Conservation (phyloP, 2,888 invertebrate species). For the Petrophora chlorosata region DNA sequence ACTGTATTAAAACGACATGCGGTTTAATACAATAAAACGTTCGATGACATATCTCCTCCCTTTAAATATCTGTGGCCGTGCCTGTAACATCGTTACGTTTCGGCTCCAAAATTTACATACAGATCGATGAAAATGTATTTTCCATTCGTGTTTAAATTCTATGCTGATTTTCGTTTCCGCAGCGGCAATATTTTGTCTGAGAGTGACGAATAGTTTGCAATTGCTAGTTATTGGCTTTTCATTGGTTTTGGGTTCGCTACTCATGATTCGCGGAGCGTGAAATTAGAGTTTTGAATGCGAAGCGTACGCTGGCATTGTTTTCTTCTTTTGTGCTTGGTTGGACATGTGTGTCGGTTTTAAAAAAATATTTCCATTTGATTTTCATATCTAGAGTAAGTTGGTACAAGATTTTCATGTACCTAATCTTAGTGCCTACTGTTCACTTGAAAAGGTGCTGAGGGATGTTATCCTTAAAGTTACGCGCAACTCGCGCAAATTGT, state of each 20-base stretch:
- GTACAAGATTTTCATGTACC: too few species aligned
- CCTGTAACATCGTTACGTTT: constrained; percentile 68
- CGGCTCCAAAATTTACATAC: constrained; percentile 67
- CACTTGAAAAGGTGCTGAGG: too few species aligned
- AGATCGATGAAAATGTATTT: constrained; percentile 59
- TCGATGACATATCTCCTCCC: too few species aligned
- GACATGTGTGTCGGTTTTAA: constrained; percentile 45
- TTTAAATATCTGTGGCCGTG: too few species aligned
- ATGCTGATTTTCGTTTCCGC: constrained; percentile 51
- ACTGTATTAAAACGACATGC: too few species aligned
- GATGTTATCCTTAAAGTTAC: too few species aligned
- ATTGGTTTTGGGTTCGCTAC: constrained; percentile 32
- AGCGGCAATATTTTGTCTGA: constrained; percentile 26
- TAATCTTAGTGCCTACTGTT: too few species aligned
- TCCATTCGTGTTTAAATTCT: constrained; percentile 61
- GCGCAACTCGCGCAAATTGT: too few species aligned
- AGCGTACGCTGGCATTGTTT: constrained; percentile 45
- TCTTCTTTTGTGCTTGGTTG: constrained; percentile 53
- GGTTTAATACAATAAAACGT: too few species aligned
- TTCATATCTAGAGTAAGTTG: constrained; percentile 1
- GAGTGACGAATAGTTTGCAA: constrained; percentile 1
- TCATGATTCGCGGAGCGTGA: constrained; percentile 47
- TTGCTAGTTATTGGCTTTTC: constrained; percentile 5
- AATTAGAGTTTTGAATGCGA: constrained; percentile 48
- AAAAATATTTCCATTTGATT: constrained; percentile 4